Base-by-base conservation (phyloP, 2,797 vertebrate genomes). In the Hippocampus kuda region DNA sequence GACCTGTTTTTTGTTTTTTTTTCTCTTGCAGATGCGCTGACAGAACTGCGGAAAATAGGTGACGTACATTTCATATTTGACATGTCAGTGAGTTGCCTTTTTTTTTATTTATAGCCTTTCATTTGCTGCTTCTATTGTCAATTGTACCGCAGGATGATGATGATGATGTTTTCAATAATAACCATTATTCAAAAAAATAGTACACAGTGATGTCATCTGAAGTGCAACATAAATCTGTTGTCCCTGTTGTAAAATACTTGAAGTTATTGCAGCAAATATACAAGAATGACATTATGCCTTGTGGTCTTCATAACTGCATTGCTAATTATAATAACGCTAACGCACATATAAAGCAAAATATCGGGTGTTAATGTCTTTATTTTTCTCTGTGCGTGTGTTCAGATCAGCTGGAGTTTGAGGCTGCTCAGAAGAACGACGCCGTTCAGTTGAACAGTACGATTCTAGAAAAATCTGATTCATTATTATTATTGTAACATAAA, bases 371-470 rank as follows among this genome's bases (percentile, higher is more conserved):
- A 16, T 16, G 11, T 49, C 16, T 18, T 18, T 49, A 18, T 49
- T 18, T 49, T 20, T 7, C 15, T 49, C 10, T 13, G 10, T 66
- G 15, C 49, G 16, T 75, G 38, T 78, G 67, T 54, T 73, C 75
- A 91, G 91, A 91, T 81, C 84, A 84, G 77, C 77, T 84, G 64
- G 81, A 90, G 74, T 88, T 86, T 71, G 87, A 90, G 41, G 81
- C 82, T 0, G 83, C 81, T 73, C 87, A 88, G 51, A 82, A 80
- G 71, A 71, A 68, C 5, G 83, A 88, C 62, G 81, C 71, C 0
- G 72, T 76, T 70, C 81, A 83, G 64, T 69, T 77, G 72, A 85
- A 88, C 24, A 84, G 91, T 91, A 72, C 15, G 24, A 42, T 60
- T 30, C 30, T 30, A 13, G 18, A 15, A 15, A 38, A n/a, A 57